Conservation (phyloP, 2,888 invertebrate species). For the Catocala nupta region DNA sequence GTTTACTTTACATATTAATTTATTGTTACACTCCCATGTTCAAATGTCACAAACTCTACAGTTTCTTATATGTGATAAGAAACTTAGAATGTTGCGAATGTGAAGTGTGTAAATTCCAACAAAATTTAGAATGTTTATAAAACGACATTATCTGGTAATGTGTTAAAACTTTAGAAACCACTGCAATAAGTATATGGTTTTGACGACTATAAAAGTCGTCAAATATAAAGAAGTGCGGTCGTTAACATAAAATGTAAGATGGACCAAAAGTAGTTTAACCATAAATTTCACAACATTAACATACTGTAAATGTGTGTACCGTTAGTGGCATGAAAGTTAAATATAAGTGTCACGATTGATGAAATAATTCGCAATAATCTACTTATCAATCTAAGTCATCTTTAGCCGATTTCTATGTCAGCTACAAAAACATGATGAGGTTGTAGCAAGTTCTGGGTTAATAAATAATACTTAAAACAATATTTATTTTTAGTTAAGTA, state of each 20-base stretch:
- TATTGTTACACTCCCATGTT: conserved; percentile 22
- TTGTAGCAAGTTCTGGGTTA: not conserved
- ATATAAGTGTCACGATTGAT: conserved; percentile 25
- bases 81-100: not conserved
- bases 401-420: too few relatives aligned
- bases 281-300: conserved; percentile 1
- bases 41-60: not conserved
- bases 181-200: not conserved
- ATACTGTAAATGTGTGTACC: conserved; percentile 34
- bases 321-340: conserved; percentile 36
- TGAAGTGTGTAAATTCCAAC: too few relatives aligned
- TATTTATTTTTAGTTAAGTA: conserved; percentile 1
- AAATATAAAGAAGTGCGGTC: not conserved
- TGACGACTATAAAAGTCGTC: not conserved
- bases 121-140: too few relatives aligned
- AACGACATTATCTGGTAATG: too few relatives aligned
- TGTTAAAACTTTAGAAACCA: too few relatives aligned
- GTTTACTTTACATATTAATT: conserved; percentile 70
- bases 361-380: conserved; percentile 18
- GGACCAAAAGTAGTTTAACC: not conserved
- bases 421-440: too few relatives aligned
- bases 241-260: too few relatives aligned
- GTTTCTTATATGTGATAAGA: not conserved
- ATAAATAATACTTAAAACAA: not conserved
- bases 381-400: conserved; percentile 42